A percentile compares a stretch with the other conserved stretches of the same genome.
phyloP scores from a whole-genome alignment of 2,888 invertebrate species.

The Campoplex nolae region DNA sequence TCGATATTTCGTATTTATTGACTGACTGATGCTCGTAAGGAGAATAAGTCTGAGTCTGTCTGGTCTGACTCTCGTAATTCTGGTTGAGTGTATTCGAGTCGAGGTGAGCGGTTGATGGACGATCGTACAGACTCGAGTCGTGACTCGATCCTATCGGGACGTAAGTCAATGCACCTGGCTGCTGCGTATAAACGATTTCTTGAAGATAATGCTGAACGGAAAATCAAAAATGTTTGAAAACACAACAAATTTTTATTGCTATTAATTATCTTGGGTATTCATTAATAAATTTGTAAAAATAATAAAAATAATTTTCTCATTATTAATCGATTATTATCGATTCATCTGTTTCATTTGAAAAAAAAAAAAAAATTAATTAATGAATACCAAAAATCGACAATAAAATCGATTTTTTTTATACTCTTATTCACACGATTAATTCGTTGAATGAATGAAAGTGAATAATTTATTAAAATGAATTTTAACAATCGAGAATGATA shows the following conservation, averaged over 20 bases:
- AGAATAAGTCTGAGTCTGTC: conserved; percentile 75
- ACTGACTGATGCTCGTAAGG: conserved; percentile 62
- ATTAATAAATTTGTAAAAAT: neutral
- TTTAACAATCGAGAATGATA: no score
- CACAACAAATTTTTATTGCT: neutral
- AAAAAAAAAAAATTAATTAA: no score
- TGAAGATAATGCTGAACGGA: conserved; percentile 75
- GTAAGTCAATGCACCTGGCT: conserved; percentile 74
- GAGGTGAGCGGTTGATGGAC: conserved; percentile 74
- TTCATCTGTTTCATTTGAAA: no score
- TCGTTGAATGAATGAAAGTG: no score
- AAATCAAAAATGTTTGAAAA: neutral
- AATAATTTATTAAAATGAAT: no score
- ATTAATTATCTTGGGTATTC: neutral
- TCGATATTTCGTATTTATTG: conserved; percentile 21
- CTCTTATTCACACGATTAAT: no score
- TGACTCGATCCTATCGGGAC: conserved; percentile 73
- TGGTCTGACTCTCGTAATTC: conserved; percentile 67
- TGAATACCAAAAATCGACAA: no score
- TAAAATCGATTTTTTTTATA: no score
- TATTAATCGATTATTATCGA: no score
- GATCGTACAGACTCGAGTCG: conserved; percentile 70
- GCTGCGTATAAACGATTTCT: conserved; percentile 77
- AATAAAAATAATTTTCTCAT: no score
- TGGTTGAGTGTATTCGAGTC: conserved; percentile 77